These are phyloP conservation scores for Marronus borbonicus DNA, from an alignment of 2,888 invertebrate species.

Conservation along the genomic window DNA sequence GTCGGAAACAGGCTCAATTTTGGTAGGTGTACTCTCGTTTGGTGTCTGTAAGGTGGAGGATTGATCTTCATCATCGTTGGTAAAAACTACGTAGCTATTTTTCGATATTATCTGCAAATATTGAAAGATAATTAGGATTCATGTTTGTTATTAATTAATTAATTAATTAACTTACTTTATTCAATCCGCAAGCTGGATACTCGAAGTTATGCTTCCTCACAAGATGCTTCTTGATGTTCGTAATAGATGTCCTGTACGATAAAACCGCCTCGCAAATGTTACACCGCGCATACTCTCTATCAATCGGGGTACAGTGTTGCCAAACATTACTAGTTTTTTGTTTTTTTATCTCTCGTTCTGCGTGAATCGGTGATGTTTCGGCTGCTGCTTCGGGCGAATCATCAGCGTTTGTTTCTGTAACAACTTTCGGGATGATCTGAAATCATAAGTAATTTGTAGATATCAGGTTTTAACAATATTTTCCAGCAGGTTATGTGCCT, in stretches of 20 bases:
- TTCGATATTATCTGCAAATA: not conserved
- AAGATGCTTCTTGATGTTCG: conserved; percentile 42
- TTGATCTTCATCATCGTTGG: conserved; percentile 10
- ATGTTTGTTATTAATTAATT: not conserved
- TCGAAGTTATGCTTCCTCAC: conserved; percentile 34
- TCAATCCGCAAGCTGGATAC: conserved; percentile 11
- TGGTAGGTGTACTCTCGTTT: not conserved
- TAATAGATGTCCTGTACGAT: conserved; percentile 34
- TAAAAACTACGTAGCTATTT: not conserved
- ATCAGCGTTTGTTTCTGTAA: not conserved
- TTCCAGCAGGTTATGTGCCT: too few species aligned
- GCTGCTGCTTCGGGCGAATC: not conserved
- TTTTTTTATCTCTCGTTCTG: conserved; percentile 3
- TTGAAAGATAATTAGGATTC: not conserved
- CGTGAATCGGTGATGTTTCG: not conserved
- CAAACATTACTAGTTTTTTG: conserved; percentile 38
- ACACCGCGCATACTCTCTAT: conserved; percentile 32
- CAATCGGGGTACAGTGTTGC: conserved; percentile 34
- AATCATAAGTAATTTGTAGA: not conserved
- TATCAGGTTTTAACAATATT: too few species aligned
- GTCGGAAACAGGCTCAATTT: not conserved
- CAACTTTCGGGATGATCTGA: conserved; percentile 11
- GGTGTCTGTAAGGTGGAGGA: not conserved
- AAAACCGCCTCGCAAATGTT: conserved; percentile 31
- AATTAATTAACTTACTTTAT: not conserved